Percentiles rank a stretch among this genome's conserved stretches.
These are phyloP conservation scores for Antechinus stuartii DNA, from an alignment of 2,113 vertebrate genomes.

Conservation along the genomic window DNA sequence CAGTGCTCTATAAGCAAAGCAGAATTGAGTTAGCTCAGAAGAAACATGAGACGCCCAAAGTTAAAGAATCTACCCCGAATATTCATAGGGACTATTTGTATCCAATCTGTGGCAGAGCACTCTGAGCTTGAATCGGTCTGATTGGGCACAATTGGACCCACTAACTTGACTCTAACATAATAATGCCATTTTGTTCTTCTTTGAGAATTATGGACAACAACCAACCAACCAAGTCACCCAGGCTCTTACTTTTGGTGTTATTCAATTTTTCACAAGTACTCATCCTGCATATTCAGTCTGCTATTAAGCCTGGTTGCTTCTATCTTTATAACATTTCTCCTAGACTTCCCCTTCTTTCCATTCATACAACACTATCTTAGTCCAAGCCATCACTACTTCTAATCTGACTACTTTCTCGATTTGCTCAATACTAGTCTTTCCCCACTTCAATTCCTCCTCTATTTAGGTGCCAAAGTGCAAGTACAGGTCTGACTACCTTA, in stretches of 20 bases:
- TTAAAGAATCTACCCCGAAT: too few relatives aligned
- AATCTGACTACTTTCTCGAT: background rate
- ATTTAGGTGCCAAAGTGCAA: background rate
- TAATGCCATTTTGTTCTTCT: too few relatives aligned
- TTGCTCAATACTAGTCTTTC: background rate
- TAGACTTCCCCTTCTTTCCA: background rate
- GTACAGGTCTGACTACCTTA: background rate
- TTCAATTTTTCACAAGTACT: background rate
- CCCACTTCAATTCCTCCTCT: background rate
- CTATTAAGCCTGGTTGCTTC: background rate
- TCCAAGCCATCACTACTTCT: background rate
- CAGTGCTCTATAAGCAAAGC: too few relatives aligned
- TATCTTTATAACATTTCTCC: background rate
- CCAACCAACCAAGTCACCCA: background rate
- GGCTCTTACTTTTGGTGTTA: background rate
- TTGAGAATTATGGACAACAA: too few relatives aligned
- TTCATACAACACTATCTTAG: background rate
- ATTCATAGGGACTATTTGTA: too few relatives aligned
- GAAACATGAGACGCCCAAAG: too few relatives aligned
- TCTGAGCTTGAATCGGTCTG: too few relatives aligned
- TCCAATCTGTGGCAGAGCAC: too few relatives aligned
- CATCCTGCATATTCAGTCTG: background rate
- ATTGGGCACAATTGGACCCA: too few relatives aligned
- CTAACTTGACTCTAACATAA: too few relatives aligned
- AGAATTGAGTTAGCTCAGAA: too few relatives aligned